A percentile compares a stretch with the other conserved stretches of the same genome.
Conservation (phyloP, 2,888 invertebrate species). For the Seira ritae region DNA sequence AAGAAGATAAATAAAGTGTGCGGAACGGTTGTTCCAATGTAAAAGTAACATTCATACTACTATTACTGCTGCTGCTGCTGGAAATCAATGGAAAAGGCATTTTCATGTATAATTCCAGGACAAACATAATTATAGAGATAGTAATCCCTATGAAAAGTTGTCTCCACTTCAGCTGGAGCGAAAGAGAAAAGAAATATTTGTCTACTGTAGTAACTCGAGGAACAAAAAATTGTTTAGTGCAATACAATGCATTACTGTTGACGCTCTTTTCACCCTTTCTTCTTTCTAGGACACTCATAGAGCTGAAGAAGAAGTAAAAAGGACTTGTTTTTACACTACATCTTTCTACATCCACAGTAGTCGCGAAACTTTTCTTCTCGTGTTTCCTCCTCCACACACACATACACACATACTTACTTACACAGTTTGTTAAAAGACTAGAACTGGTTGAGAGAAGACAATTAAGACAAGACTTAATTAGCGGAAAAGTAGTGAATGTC, state of each 20-base stretch:
- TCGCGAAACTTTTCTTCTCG: neutral
- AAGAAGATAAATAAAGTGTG: too few species aligned
- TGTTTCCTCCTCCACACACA: neutral
- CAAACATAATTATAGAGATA: slow-evolving; percentile 11
- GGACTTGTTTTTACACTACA: neutral
- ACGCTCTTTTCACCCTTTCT: slow-evolving; percentile 32
- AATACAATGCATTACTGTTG: slow-evolving; percentile 20
- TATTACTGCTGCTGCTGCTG: too few species aligned
- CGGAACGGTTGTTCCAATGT: too few species aligned
- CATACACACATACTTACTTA: too few species aligned
- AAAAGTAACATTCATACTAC: too few species aligned
- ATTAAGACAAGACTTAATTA: slow-evolving; percentile 63
- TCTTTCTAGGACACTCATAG: neutral
- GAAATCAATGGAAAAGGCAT: too few species aligned
- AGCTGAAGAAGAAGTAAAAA: neutral
- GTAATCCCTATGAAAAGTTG: neutral
- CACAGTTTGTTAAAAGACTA: slow-evolving; percentile 20
- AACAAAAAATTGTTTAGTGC: slow-evolving; percentile 21
- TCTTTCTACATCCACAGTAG: neutral
- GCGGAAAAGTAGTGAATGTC: slow-evolving; percentile 59
- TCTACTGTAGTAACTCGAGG: neutral
- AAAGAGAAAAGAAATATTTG: slow-evolving; percentile 1
- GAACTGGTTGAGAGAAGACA: slow-evolving; percentile 28
- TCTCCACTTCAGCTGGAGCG: neutral
- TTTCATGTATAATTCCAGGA: neutral